Base-by-base conservation (phyloP, 2,113 vertebrate genomes). In the Microtus pennsylvanicus region DNA sequence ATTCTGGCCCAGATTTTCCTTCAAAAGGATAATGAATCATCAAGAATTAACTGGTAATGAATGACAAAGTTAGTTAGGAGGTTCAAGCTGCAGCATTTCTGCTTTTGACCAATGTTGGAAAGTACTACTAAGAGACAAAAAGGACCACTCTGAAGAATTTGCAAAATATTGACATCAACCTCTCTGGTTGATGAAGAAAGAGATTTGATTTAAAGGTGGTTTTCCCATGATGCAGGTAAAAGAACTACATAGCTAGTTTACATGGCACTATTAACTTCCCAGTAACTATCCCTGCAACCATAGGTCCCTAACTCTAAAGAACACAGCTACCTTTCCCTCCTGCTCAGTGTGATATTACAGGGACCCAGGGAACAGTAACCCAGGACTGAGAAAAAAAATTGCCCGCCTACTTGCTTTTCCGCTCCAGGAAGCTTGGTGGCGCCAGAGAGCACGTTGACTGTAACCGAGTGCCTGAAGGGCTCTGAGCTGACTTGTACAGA, bases 61-160 rank as follows among this genome's bases (percentile, higher is more conserved):
- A 47, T 47, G 26, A 47, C 55, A 69, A 80, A 82, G 83, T 92
- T 95, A 89, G 77, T 77, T 69, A 52, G 67, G 55, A 83, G 16
- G 38, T 94, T 96, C 81, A 81, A 75, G 38, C 86, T 77, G 28
- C 22, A 33, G 78, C n/a, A 0, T 93, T 93, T 94, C 75, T 89
- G 21, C 75, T 89, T 94, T 82, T 61, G 74, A 38, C 78, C 13
- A 47, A 50, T 35, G 22, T 80, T 67, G 65, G 42, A 83, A 90
- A 94, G 80, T n/a, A 17, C 45, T 45, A 13, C 8, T 93, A 74
- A 82, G 30, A 47, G 81, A 30, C 42, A 86, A 69, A 90, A 22
- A 26, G 38, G 11, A 45, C 38, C n/a, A 61, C 30, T 72, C 55
- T 82, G 10, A 69, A 89, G 42, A 50, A 52, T 77, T 91, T 85